Conservation (phyloP, 1,140 invertebrate species). For the Sycophaga agraensis region DNA sequence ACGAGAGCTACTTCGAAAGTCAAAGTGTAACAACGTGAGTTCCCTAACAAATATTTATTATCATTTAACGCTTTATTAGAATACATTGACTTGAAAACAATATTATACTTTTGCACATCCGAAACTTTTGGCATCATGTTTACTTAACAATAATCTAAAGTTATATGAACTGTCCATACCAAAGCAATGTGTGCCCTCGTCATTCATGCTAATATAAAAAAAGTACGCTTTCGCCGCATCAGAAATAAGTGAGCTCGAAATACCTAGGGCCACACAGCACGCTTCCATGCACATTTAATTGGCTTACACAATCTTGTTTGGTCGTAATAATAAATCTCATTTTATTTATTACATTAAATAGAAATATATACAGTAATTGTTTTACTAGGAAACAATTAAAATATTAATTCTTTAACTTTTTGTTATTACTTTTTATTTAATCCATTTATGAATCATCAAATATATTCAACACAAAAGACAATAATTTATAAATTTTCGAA, state of each 20-base stretch:
- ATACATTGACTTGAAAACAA: neutral
- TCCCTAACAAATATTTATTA: conserved; percentile 27
- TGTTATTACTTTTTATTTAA: neutral
- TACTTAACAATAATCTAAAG: neutral
- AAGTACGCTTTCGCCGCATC: conserved; percentile 16
- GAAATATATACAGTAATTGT: too few species aligned
- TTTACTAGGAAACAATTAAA: too few species aligned
- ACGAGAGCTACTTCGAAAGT: conserved; percentile 54
- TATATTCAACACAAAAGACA: neutral
- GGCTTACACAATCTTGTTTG: neutral
- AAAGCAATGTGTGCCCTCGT: neutral
- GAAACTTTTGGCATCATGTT: neutral
- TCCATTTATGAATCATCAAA: neutral
- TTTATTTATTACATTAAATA: too few species aligned
- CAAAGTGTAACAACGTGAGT: conserved; percentile 57
- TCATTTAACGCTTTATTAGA: neutral
- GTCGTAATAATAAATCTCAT: neutral
- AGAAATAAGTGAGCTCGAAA: conserved; percentile 35
- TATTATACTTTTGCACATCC: neutral
- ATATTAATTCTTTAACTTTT: neutral
- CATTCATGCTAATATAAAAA: conserved; percentile 16
- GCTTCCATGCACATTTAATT: conserved; percentile 14
- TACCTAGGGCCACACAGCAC: conserved; percentile 23
- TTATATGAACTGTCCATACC: neutral
- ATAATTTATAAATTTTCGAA: too few species aligned